Base-by-base conservation (phyloP, 2,888 invertebrate species). In the Heliconius charithonia region DNA sequence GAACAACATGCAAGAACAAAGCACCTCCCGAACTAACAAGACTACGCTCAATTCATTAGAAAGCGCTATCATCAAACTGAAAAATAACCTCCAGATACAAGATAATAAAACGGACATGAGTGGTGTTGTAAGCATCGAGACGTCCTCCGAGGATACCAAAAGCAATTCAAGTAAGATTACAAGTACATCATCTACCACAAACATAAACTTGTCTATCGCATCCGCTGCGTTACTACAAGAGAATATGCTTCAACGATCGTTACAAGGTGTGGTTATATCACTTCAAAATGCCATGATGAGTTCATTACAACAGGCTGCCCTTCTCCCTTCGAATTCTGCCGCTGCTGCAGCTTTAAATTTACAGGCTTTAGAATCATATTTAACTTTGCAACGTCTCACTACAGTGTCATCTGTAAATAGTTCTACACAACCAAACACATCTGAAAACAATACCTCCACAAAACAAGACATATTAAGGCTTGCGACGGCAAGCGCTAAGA, bases 281-380 rank as follows among this genome's bases (percentile, higher is more conserved):
- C 93, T 98, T 75, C 98, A 98, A 91, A 97, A 97, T 87, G 97
- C 98, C 13, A 97, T 98, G 96, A 97, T 98, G 93, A 97, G 97
- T 86, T 97, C 98, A 16, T 92, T 98, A 83, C 98, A 98, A 89
- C 97, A 98, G 87, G 98, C 98, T 1, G 97, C 98, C 0, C 93
- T 98, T 37, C 90, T 98, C 85, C 98, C 98, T 12, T 97, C 97
- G 0, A 97, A 97, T 85, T 97, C 97, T 3, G 97, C 97, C 7
- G 98, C 97, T 13, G 98, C 98, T 62, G 97, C 97, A 62, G 98
- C 98, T 0, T 95, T 98, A 29, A 98, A 98, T 90, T 95, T 98
- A 59, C 98, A 98, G 93, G 98, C 98, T 45, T 93, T 98, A 81
- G 98, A 98, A 95, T 98, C 97, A 69, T 98, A 98, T 93, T 95